Percentiles rank a stretch among this genome's conserved stretches.
phyloP scores from a whole-genome alignment of 1,140 invertebrate species.

The Brachionus sp. region DNA sequence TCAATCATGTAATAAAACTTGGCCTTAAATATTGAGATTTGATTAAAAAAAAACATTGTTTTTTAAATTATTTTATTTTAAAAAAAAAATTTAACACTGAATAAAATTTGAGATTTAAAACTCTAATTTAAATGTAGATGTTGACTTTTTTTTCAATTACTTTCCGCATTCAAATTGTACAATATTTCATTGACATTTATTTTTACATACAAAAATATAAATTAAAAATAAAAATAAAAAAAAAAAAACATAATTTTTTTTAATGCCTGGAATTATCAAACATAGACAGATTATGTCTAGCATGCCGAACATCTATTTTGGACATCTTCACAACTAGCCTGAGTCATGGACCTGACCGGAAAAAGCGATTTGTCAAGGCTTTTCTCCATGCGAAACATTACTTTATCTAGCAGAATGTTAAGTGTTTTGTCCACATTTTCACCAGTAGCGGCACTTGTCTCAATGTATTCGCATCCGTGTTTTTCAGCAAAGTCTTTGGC shows the following conservation, averaged over 20 bases:
- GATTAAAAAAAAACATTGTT: too few relatives aligned
- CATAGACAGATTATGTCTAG: neutral
- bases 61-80: too few relatives aligned
- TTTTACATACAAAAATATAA: too few relatives aligned
- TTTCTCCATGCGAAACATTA: slow-evolving; percentile 76
- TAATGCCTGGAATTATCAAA: slow-evolving; percentile 32
- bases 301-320: slow-evolving; percentile 51
- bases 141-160: too few relatives aligned
- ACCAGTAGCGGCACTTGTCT: slow-evolving; percentile 85
- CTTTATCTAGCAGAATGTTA: slow-evolving; percentile 76
- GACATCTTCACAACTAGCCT: slow-evolving; percentile 55
- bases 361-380: slow-evolving; percentile 44
- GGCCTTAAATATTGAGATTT: too few relatives aligned
- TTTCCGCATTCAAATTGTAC: too few relatives aligned
- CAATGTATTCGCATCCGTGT: slow-evolving; percentile 78
- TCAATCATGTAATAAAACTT: too few relatives aligned
- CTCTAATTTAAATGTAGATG: too few relatives aligned
- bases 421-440: slow-evolving; percentile 79
- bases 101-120: too few relatives aligned
- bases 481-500: slow-evolving; percentile 77
- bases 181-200: too few relatives aligned
- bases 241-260: neutral
- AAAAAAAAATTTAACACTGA: too few relatives aligned
- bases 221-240: neutral
- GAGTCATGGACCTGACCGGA: slow-evolving; percentile 49